Evolutionary conservation across 1,140 invertebrate genomes (phyloP).

Genomic region (Adelges cooleyi): DNA sequence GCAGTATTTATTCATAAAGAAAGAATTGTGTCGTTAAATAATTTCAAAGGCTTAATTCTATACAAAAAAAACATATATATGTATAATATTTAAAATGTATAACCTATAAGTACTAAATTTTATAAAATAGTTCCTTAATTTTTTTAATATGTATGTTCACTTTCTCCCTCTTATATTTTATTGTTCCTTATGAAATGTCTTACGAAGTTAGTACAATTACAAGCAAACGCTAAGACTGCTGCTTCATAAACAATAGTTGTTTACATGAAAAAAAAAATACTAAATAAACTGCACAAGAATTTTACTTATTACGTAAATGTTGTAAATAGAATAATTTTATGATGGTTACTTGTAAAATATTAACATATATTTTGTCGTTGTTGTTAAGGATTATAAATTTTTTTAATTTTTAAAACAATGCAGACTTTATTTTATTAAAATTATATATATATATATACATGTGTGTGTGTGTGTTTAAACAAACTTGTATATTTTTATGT

Average conservation of each 20-base stretch:
- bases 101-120: no score
- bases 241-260: conserved; percentile 22
- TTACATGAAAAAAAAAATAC: neutral
- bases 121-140: conserved; percentile 26
- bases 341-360: neutral
- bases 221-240: conserved; percentile 26
- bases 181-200: conserved; percentile 14
- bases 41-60: no score
- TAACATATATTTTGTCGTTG: conserved; percentile 7
- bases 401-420: conserved; percentile 17
- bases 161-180: conserved; percentile 6
- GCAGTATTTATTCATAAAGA: no score
- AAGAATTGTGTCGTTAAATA: no score
- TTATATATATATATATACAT: neutral
- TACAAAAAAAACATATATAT: no score
- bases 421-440: conserved; percentile 22
- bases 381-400: conserved; percentile 20
- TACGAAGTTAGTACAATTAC: conserved; percentile 19
- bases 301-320: conserved; percentile 6
- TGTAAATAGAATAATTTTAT: conserved; percentile 15
- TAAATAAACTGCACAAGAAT: neutral
- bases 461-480: neutral
- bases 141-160: neutral
- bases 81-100: no score
- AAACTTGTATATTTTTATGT: neutral